Evolutionary conservation across 2,888 invertebrate species (phyloP).

Genomic region (Stenolophus ochropezus): DNA sequence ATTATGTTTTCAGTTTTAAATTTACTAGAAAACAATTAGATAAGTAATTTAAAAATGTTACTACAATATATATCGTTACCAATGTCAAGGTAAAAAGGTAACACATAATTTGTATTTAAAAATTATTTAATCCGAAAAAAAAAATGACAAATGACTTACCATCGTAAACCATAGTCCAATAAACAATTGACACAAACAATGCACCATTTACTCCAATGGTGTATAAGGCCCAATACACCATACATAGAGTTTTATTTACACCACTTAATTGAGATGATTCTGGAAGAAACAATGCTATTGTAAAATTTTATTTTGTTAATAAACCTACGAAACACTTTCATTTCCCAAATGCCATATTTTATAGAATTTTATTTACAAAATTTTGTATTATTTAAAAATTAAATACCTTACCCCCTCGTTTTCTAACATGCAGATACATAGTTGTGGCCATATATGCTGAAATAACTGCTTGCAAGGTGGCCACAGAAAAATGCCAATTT

Average conservation of each 20-base stretch:
- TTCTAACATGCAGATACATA: constrained; percentile 28
- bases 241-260: constrained; percentile 29
- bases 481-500: constrained; percentile 81
- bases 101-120: neutral
- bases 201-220: constrained; percentile 82
- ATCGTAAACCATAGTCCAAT: constrained; percentile 85
- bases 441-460: constrained; percentile 64
- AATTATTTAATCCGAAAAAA: neutral
- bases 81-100: too few species aligned
- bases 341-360: neutral
- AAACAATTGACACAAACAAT: constrained; percentile 84
- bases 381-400: neutral
- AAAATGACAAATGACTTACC: constrained; percentile 71
- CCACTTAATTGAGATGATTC: neutral
- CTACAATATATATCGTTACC: too few species aligned
- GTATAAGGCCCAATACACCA: constrained; percentile 81
- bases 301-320: neutral
- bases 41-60: too few species aligned
- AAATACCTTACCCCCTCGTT: constrained; percentile 36
- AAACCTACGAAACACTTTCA: too few species aligned
- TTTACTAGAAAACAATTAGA: too few species aligned
- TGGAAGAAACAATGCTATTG: neutral
- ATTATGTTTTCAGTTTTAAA: too few species aligned
- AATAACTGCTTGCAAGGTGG: constrained; percentile 77
- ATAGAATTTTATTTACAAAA: neutral